phyloP scores from a whole-genome alignment of 2,113 vertebrate species.

The Aegypius monachus region DNA sequence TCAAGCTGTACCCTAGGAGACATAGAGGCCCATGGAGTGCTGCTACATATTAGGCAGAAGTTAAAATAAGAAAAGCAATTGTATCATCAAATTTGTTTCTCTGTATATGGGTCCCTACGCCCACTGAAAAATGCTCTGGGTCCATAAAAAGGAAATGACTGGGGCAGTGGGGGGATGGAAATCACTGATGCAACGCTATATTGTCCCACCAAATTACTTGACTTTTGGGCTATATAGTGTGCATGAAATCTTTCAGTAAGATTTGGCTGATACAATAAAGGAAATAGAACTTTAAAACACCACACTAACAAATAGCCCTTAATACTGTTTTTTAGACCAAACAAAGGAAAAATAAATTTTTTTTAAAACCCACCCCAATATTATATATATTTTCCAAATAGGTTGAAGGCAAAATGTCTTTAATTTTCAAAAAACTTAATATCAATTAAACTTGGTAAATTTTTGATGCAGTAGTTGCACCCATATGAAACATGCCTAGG shows the following conservation, averaged over 20 bases:
- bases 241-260: neutral
- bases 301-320: neutral
- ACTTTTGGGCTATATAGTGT: neutral
- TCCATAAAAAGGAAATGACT: neutral
- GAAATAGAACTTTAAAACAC: neutral
- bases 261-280: neutral
- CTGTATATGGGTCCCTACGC: neutral
- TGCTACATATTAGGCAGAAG: neutral
- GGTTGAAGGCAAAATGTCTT: neutral
- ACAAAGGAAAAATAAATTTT: neutral
- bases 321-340: neutral
- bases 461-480: neutral
- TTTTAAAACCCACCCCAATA: neutral
- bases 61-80: neutral
- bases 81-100: neutral
- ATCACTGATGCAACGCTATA: neutral
- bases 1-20: neutral
- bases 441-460: neutral
- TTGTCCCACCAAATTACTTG: neutral
- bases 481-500: neutral
- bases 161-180: rapidly evolving
- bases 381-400: neutral
- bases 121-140: neutral
- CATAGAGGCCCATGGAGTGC: neutral
- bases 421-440: neutral